Conservation (phyloP, 2,888 invertebrate species). For the Drosophila trichaetosa region DNA sequence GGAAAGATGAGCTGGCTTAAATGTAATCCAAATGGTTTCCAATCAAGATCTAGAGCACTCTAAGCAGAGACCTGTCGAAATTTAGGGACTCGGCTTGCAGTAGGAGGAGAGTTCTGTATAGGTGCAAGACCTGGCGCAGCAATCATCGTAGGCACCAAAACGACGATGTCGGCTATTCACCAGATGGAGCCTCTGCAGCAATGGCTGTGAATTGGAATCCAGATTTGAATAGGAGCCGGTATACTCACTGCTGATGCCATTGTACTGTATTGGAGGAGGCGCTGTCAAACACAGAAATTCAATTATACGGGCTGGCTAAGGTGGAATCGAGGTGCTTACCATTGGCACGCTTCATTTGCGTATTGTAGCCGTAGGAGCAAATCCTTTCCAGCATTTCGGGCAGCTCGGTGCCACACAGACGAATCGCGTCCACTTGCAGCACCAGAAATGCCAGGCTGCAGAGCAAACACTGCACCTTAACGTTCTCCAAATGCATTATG, state of each 20-base stretch:
- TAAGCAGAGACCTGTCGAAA: neutral
- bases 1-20: conserved; percentile 5
- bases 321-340: conserved; percentile 28
- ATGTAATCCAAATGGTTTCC: conserved; percentile 5
- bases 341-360: conserved; percentile 55
- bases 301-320: neutral
- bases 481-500: conserved; percentile 32
- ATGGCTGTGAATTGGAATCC: conserved; percentile 35
- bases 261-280: conserved; percentile 33
- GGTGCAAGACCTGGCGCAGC: conserved; percentile 71
- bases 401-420: conserved; percentile 64
- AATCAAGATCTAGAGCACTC: neutral
- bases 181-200: conserved; percentile 56
- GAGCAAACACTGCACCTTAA: conserved; percentile 28
- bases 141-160: conserved; percentile 71
- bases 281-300: conserved; percentile 19
- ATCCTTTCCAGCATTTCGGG: conserved; percentile 53
- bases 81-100: conserved; percentile 45
- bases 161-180: conserved; percentile 71
- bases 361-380: conserved; percentile 68
- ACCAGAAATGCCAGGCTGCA: conserved; percentile 36
- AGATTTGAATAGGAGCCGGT: conserved; percentile 17
- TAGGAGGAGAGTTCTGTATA: conserved; percentile 60
- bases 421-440: conserved; percentile 31
- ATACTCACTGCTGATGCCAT: conserved; percentile 43